Evolutionary conservation across 2,113 vertebrate species (phyloP), one percentile per base, ranked within the genome.

Genomic region (Limanda limanda): DNA sequence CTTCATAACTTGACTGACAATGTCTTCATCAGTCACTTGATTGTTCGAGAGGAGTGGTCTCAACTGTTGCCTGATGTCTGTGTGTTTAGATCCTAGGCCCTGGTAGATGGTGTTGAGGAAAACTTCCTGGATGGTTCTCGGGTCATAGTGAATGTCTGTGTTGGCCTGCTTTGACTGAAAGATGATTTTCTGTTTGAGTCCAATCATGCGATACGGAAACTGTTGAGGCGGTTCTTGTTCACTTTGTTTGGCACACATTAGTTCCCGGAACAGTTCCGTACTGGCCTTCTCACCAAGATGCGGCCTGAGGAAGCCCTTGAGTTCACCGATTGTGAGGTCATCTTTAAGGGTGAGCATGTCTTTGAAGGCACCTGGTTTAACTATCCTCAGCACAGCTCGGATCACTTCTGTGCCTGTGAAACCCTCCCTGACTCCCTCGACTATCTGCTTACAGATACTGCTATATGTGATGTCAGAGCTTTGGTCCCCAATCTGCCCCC

Each of bases 301-400:
- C 1, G 82, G 74, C 58, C 65, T 61, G n/a, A 87, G 69, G 21
- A 87, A 82, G 57, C 77, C 65, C 55, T 85, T 82, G 12, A 82
- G 71, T 65, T 87, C 81, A 51, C 11, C 6, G 14, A 86, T 5
- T 5, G 83, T 71, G 2, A 83, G 57, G 25, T 78, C 66, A 61
- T 78, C 78, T 42, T 84, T 84, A 12, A 58, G 48, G 0, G 52
- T 35, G 0, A 85, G 76, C 71, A 82, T 87, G 3, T 82, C 72
- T 14, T 60, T 79, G 9, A 87, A 84, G 9, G 45, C 37, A 0
- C 74, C 79, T 5, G 75, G 71, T 37, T 76, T 82, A 2, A 85
- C 27, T 10, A 73, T 66, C 15, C 52, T 76, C 18, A 86, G 8
- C 5, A 79, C 67, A 4, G 14, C 72, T 6, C 68, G 15, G 18